Percentiles rank a stretch among this genome's conserved stretches.
Conservation (phyloP, 2,888 invertebrate genomes). For the Flexamia atlantica region DNA sequence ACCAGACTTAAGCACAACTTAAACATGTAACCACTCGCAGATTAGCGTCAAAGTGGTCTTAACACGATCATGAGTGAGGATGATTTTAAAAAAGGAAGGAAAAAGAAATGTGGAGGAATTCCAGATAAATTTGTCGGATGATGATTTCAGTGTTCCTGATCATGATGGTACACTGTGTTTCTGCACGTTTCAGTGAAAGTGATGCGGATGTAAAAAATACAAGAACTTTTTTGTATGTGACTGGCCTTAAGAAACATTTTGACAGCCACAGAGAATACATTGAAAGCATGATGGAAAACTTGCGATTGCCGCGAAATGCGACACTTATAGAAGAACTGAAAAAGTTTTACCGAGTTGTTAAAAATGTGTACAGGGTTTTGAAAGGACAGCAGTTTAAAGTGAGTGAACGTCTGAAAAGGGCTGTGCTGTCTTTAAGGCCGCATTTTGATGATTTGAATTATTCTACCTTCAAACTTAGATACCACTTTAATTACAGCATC, state of each 20-base stretch:
- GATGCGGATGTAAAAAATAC: slow-evolving; percentile 19
- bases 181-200: neutral
- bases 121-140: slow-evolving; percentile 17
- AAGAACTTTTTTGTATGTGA: slow-evolving; percentile 22
- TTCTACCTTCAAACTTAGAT: slow-evolving; percentile 24
- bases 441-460: slow-evolving; percentile 41
- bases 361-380: slow-evolving; percentile 48
- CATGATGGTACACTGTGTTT: neutral
- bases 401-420: slow-evolving; percentile 39
- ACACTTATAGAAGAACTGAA: slow-evolving; percentile 39
- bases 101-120: slow-evolving; percentile 39
- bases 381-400: slow-evolving; percentile 46
- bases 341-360: neutral
- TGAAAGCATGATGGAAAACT: slow-evolving; percentile 20
- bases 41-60: neutral
- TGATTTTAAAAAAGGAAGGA: slow-evolving; percentile 39
- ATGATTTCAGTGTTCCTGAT: slow-evolving; percentile 17
- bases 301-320: slow-evolving; percentile 1
- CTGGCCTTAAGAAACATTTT: slow-evolving; percentile 27
- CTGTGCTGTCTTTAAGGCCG: slow-evolving; percentile 38
- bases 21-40: neutral
- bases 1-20: neutral
- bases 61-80: neutral
- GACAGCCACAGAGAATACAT: slow-evolving; percentile 46
- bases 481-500: slow-evolving; percentile 9